A percentile compares a stretch with the other conserved stretches of the same genome.
These are phyloP conservation scores for Grallaria varia DNA, from an alignment of 2,113 vertebrate genomes.

Conservation along the genomic window DNA sequence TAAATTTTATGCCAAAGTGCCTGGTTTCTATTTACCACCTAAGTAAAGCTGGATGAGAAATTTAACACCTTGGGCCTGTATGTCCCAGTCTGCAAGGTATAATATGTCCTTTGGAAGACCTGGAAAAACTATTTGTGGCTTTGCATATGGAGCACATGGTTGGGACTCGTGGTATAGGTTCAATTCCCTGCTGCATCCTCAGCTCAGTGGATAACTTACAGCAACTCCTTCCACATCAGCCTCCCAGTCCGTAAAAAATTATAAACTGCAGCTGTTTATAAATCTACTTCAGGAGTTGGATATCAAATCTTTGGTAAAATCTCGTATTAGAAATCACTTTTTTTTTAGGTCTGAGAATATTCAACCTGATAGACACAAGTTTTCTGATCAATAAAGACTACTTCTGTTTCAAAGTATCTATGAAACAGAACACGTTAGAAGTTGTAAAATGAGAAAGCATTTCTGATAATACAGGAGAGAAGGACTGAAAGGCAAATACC, in stretches of 20 bases:
- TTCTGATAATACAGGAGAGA: not conserved
- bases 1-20: conserved; percentile 34
- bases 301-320: not conserved
- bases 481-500: not conserved
- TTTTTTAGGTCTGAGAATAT: not conserved
- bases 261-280: not conserved
- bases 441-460: not conserved
- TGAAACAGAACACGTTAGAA: not conserved
- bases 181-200: not conserved
- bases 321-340: not conserved
- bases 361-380: not conserved
- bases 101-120: conserved; percentile 32
- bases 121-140: conserved; percentile 50
- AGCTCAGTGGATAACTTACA: not conserved
- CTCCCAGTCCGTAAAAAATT: not conserved
- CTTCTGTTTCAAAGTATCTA: not conserved
- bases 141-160: not conserved
- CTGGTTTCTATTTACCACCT: conserved; percentile 48
- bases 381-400: not conserved
- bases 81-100: conserved; percentile 26
- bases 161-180: not conserved
- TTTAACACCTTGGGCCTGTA: not conserved
- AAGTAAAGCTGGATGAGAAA: conserved; percentile 26
- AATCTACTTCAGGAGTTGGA: not conserved
- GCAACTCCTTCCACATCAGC: not conserved